Evolutionary conservation across 1,140 invertebrate genomes (phyloP), one percentile per base, ranked within the genome.

Genomic region (Pectinophora gossypiella): DNA sequence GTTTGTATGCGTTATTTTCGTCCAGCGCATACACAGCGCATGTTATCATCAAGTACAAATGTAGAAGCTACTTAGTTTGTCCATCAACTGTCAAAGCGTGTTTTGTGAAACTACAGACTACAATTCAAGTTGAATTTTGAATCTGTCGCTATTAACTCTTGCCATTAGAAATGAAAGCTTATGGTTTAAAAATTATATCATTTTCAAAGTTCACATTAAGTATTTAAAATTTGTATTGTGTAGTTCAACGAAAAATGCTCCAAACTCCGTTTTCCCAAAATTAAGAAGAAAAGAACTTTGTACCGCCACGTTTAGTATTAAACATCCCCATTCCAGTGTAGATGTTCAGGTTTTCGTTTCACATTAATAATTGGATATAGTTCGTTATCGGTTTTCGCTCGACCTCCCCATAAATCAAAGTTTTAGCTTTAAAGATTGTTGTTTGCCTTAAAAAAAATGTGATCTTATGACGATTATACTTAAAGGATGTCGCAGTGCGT

Each of bases 361-460:
- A 64, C 60, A 55, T 49, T 53, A 61, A 60, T 53, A 38, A 12
- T 32, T 32, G 9, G 27, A 32, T 32, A 32, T n/a, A n/a, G 7
- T 74, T 76, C 72, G 71, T 76, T 74, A 68, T 73, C 64, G 75
- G 66, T 76, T 72, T 66, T 56, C 61, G 56, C 68, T 66, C 61
- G 58, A 59, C 59, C 70, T 47, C 54, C 48, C n/a, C 61, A 58
- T 64, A 71, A 66, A 74, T 80, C 70, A 82, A 82, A 77, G 71
- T 70, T 83, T 83, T 85, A 85, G 81, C 81, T 86, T 85, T 85
- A 86, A 86, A 74, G 64, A 83, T 86, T 86, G 80, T 86, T 83
- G 79, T 86, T 86, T 85, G 83, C 81, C 83, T 86, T 86, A 85
- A 82, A 77, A 76, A 81, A 82, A 84, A 85, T 85, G 83, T 86